phyloP scores from a whole-genome alignment of 2,113 vertebrate species.

The Pseudolaguvia tuberculata region DNA sequence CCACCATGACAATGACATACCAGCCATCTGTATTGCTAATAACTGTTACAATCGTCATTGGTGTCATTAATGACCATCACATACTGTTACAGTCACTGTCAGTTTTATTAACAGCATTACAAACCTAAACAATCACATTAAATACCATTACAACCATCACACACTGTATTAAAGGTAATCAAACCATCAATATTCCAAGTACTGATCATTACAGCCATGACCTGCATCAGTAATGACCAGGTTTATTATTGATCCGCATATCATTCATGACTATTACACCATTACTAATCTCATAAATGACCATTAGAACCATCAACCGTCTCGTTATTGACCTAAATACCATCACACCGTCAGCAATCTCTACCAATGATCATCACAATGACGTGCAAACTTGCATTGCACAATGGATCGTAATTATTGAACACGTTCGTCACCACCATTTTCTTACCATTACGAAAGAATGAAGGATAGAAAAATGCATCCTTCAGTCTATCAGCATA shows the following conservation, averaged over 20 bases:
- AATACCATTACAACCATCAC: not conserved
- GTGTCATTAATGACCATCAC: not conserved
- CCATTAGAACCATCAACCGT: too few relatives aligned
- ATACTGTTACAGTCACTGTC: not conserved
- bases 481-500: not conserved
- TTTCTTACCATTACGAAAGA: not conserved
- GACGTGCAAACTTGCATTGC: not conserved
- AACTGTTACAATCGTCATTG: not conserved
- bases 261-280: too few relatives aligned
- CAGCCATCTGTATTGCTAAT: not conserved
- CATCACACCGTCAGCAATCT: not conserved
- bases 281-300: too few relatives aligned
- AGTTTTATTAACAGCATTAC: not conserved
- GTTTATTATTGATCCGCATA: too few relatives aligned
- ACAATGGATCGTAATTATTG: not conserved
- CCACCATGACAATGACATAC: not conserved
- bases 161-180: not conserved
- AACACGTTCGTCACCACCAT: not conserved
- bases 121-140: not conserved
- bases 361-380: not conserved
- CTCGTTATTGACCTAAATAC: not conserved
- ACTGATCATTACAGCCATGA: too few relatives aligned
- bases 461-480: not conserved
- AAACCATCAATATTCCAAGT: not conserved
- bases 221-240: too few relatives aligned